phyloP scores from a whole-genome alignment of 2,797 vertebrate genomes.

The Channa striata region DNA sequence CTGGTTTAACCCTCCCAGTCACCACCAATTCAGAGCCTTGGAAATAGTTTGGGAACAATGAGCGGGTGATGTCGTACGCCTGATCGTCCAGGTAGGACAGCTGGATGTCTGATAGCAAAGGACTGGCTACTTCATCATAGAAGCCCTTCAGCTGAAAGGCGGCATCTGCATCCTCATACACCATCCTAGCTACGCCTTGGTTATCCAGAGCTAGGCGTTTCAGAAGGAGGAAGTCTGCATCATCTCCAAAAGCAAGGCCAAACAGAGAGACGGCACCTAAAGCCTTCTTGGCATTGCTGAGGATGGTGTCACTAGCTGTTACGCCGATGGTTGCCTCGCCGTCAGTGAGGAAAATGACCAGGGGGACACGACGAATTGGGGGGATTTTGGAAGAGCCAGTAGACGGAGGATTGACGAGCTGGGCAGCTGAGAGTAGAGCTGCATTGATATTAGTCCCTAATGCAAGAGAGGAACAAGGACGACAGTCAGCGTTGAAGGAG shows the following conservation, averaged over 20 bases:
- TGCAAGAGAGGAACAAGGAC: neutral
- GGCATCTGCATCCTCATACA: constrained; percentile 88
- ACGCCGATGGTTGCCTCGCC: constrained; percentile 88
- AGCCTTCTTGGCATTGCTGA: constrained; percentile 83
- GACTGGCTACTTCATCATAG: constrained; percentile 89
- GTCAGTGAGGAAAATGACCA: constrained; percentile 90
- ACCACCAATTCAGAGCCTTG: constrained; percentile 90
- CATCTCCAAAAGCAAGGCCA: constrained; percentile 89
- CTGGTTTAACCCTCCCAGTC: constrained; percentile 83
- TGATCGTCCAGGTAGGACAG: constrained; percentile 86
- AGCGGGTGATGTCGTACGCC: constrained; percentile 82
- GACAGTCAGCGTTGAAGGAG: neutral
- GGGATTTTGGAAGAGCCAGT: constrained; percentile 42
- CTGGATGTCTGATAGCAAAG: constrained; percentile 87
- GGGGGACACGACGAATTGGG: constrained; percentile 78
- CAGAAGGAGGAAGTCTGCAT: constrained; percentile 88
- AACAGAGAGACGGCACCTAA: constrained; percentile 84
- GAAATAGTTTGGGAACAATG: constrained; percentile 89
- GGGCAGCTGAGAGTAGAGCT: constrained; percentile 87
- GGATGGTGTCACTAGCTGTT: constrained; percentile 82
- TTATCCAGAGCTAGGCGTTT: constrained; percentile 87
- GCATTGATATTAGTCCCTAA: constrained; percentile 91
- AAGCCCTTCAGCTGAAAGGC: constrained; percentile 88
- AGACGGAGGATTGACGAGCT: constrained; percentile 82
- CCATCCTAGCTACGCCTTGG: constrained; percentile 83